Evolutionary conservation across 2,113 vertebrate species (phyloP).

Genomic region (Porphyrio hochstetteri): DNA sequence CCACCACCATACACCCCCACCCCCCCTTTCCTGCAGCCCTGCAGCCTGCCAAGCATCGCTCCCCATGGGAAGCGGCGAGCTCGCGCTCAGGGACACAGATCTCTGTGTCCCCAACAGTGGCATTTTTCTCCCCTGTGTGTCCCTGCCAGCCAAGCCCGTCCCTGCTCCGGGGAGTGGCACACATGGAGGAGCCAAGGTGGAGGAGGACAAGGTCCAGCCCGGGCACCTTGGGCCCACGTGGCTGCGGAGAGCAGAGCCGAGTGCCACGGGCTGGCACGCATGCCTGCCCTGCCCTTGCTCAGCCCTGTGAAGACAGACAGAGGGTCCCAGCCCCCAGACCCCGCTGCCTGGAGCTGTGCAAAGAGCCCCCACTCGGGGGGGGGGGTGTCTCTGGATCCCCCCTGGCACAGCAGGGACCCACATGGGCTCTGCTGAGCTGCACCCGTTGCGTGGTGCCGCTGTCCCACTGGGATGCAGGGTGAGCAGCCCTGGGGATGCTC

Average conservation of each 20-base stretch:
- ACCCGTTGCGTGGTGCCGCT: accelerated
- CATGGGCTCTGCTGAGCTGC: accelerated
- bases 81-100: neutral
- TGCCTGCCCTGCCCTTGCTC: neutral
- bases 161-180: neutral
- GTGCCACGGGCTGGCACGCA: neutral
- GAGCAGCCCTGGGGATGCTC: accelerated
- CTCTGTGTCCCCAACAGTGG: neutral
- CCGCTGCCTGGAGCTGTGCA: accelerated
- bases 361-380: accelerated
- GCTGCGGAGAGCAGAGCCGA: neutral
- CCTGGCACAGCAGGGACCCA: accelerated
- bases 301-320: neutral
- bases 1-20: neutral
- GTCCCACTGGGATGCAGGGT: accelerated
- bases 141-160: neutral
- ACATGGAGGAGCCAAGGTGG: neutral
- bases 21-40: neutral
- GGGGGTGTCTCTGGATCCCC: accelerated
- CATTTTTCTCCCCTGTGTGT: too few species aligned
- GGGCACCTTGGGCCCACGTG: neutral
- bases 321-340: accelerated
- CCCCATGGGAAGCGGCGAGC: neutral
- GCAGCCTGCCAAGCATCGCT: neutral
- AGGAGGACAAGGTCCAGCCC: neutral